These are phyloP conservation scores for Trichomycterus rosablanca DNA, from an alignment of 2,113 vertebrate genomes.

Conservation along the genomic window DNA sequence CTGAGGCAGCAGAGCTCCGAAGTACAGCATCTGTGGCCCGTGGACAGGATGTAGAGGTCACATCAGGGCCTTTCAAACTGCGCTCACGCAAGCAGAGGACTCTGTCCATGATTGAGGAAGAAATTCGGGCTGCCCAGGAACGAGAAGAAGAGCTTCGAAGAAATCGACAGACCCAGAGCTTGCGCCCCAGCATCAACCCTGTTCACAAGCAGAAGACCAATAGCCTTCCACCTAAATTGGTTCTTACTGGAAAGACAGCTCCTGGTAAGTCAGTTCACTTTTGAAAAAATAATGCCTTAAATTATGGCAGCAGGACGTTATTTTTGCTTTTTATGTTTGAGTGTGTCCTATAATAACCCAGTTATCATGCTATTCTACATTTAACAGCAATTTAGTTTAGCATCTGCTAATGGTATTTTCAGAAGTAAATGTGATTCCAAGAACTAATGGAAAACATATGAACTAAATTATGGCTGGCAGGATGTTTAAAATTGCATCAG, in stretches of 20 bases:
- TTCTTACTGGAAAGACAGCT: constrained; percentile 76
- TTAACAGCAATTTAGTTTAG: background rate
- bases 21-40: constrained; percentile 82
- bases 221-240: constrained; percentile 71
- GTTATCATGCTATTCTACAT: background rate
- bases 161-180: constrained; percentile 72
- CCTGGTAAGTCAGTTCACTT: constrained; percentile 71
- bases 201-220: constrained; percentile 72
- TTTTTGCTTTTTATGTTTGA: background rate
- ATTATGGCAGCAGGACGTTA: background rate
- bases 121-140: constrained; percentile 94
- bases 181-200: constrained; percentile 55
- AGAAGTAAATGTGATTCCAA: background rate
- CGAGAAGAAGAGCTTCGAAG: constrained; percentile 94
- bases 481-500: too few relatives aligned
- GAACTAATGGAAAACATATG: too few relatives aligned
- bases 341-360: background rate
- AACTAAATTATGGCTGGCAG: too few relatives aligned
- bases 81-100: constrained; percentile 92
- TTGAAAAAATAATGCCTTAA: background rate
- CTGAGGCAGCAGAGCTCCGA: constrained; percentile 87
- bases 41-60: constrained; percentile 77
- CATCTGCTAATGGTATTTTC: background rate
- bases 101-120: constrained; percentile 97
- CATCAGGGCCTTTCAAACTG: constrained; percentile 86